phyloP scores from a whole-genome alignment of 2,113 vertebrate species.

The Nycticryphes semicollaris region DNA sequence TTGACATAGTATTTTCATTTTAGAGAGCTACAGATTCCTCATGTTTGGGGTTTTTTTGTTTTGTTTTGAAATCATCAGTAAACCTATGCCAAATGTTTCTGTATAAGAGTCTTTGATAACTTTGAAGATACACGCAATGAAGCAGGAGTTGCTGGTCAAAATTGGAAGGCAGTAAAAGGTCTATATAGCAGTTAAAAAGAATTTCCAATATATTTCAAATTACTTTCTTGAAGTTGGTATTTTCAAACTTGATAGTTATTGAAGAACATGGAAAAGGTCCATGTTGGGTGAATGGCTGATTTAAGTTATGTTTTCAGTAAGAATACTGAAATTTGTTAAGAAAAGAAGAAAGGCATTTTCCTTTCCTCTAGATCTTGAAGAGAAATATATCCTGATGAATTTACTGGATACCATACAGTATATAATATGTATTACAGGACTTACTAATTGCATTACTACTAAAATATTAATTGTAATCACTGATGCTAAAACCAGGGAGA shows the following conservation, averaged over 20 bases:
- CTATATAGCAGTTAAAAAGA: not conserved
- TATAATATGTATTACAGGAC: not conserved
- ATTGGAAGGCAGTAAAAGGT: not conserved
- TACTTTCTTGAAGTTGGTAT: not conserved
- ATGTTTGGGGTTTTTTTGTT: not conserved
- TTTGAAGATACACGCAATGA: not conserved
- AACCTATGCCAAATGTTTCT: fast-evolving
- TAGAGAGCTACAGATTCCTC: not conserved
- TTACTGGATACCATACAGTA: not conserved
- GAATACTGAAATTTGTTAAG: not conserved
- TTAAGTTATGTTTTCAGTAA: not conserved
- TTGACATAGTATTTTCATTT: not conserved
- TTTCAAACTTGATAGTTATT: not conserved
- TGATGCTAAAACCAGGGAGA: not conserved
- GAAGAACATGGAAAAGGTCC: not conserved
- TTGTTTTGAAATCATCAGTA: not conserved
- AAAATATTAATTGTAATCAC: not conserved
- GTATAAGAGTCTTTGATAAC: not conserved
- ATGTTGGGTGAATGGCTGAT: not conserved
- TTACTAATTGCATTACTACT: not conserved
- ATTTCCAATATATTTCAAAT: not conserved
- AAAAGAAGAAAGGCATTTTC: not conserved
- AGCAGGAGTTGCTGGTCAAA: not conserved
- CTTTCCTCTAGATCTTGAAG: not conserved
- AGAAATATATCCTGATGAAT: not conserved